These are phyloP conservation scores for Drosophila teissieri DNA, from an alignment of 1,140 invertebrate species.

Conservation along the genomic window DNA sequence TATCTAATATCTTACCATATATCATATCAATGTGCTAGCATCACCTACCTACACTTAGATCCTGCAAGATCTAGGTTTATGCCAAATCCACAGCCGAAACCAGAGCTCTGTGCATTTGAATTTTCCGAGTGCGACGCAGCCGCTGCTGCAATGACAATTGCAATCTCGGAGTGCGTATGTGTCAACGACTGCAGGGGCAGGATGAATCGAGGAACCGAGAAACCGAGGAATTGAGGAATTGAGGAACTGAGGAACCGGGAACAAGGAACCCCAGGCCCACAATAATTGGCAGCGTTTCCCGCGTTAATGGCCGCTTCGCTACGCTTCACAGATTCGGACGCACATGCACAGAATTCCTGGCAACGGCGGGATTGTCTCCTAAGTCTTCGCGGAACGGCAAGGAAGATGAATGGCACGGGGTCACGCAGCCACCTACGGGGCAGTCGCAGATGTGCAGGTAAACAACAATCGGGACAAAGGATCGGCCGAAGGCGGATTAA, in stretches of 20 bases:
- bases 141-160: conserved; percentile 1
- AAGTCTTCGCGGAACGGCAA: conserved; percentile 55
- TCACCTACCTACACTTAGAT: not conserved
- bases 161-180: conserved; percentile 12
- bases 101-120: not conserved
- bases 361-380: conserved; percentile 50
- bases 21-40: not conserved
- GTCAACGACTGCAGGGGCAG: conserved; percentile 27
- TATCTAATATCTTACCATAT: too few species aligned
- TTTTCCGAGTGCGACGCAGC: not conserved
- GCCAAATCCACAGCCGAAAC: not conserved
- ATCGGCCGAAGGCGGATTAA: conserved; percentile 57
- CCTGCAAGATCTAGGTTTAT: not conserved
- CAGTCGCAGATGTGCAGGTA: conserved; percentile 72
- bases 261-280: conserved; percentile 23
- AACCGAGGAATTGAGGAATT: too few species aligned
- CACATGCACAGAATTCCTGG: conserved; percentile 51
- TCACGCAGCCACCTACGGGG: conserved; percentile 55
- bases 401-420: conserved; percentile 62
- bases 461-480: conserved; percentile 49
- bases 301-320: conserved; percentile 56
- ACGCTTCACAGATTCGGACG: conserved; percentile 42
- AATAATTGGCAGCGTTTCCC: conserved; percentile 50
- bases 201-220: not conserved
- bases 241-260: not conserved